Evolutionary conservation across 2,888 invertebrate genomes (phyloP), one percentile per base, ranked within the genome.

Genomic region (Temnothorax rugatulus): DNA sequence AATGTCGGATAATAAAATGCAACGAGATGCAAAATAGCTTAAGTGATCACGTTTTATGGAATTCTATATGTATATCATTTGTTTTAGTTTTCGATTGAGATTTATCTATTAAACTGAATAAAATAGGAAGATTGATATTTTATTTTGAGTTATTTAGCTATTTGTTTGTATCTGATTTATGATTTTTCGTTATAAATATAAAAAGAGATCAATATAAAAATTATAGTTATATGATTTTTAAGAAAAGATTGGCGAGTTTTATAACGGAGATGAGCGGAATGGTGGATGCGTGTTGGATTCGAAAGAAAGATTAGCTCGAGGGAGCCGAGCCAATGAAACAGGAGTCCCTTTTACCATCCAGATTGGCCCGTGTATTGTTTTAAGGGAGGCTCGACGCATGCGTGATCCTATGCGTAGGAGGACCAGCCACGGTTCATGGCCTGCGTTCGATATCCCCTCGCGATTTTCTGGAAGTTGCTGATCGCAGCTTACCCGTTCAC

Each of bases 341-440:
- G 90, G 91, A 91, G 92, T 84, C 91, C 92, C 93, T 93, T 54
- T 64, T 95, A 94, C 94, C 93, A 94, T 92, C 88, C 90, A 94
- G 94, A 94, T 94, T 94, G 94, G 95, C 94, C 92, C 94, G 88
- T 91, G 93, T 91, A 94, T 94, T 94, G 94, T 95, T 94, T 94
- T 90, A 92, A 94, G 93, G 94, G 92, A 93, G 93, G 93, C 93
- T 89, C 90, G 86, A 92, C 94, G 94, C 94, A 93, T 94, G 94
- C 94, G 94, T 92, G 86, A 84, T 87, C 69, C 73, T 86, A 81
- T 91, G 92, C 92, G 94, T 94, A 93, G 94, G 94, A 93, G 94
- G 94, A 93, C 76, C 94, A 90, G 90, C 91, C 91, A 91, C 88
- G 92, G 91, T 84, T 79, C 86, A 87, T 79, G 85, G 75, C 81